phyloP scores from a whole-genome alignment of 2,888 invertebrate species.

The Aporophyla lueneburgensis region DNA sequence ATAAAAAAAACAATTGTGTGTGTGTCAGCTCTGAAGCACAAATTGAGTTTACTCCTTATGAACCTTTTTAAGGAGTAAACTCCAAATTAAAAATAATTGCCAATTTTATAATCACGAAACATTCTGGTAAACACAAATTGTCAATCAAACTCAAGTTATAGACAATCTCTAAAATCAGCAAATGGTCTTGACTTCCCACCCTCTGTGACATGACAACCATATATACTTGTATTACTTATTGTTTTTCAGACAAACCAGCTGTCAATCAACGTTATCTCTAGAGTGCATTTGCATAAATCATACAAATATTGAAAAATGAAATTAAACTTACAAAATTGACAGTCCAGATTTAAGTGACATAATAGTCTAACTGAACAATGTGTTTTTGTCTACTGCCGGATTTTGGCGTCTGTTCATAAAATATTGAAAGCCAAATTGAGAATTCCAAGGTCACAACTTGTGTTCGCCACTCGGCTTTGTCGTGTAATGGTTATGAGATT shows the following conservation, averaged over 20 bases:
- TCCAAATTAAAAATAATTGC: neutral
- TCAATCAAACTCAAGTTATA: constrained; percentile 4
- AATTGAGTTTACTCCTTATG: too few species aligned
- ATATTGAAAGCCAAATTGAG: neutral
- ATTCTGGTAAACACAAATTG: neutral
- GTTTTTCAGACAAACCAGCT: constrained; percentile 31
- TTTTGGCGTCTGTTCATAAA: neutral
- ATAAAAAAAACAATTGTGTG: too few species aligned
- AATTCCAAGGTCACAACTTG: neutral
- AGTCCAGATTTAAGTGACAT: neutral
- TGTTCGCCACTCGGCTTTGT: neutral
- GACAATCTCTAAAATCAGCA: constrained; percentile 4
- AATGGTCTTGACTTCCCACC: constrained; percentile 46
- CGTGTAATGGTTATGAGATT: neutral
- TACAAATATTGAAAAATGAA: neutral
- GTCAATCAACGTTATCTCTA: constrained; percentile 40
- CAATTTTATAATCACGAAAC: neutral
- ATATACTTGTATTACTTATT: constrained; percentile 9
- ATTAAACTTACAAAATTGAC: neutral
- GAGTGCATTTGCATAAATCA: constrained; percentile 42
- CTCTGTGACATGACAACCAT: neutral
- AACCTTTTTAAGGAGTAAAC: too few species aligned
- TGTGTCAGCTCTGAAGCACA: too few species aligned
- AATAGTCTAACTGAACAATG: neutral
- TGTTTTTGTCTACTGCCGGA: neutral